These are phyloP conservation scores for Prochilodus magdalenae DNA, from an alignment of 2,113 vertebrate species.

Conservation along the genomic window DNA sequence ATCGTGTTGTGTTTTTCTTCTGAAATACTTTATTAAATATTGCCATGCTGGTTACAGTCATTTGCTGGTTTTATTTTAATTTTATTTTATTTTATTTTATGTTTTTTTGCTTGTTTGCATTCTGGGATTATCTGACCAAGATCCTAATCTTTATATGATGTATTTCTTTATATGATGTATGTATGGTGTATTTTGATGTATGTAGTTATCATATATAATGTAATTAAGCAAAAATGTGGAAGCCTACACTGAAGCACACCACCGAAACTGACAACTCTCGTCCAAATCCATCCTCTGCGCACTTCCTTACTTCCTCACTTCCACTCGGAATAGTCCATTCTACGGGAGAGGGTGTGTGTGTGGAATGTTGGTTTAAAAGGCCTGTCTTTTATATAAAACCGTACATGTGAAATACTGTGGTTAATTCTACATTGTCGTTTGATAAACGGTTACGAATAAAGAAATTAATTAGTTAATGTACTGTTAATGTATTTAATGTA, in stretches of 20 bases:
- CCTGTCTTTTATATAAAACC: not conserved
- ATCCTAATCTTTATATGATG: too few relatives aligned
- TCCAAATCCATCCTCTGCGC: not conserved
- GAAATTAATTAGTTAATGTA: not conserved
- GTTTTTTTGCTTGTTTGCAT: too few relatives aligned
- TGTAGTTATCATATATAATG: too few relatives aligned
- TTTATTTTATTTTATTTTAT: too few relatives aligned
- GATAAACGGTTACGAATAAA: not conserved
- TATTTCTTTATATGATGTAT: too few relatives aligned
- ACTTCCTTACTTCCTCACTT: slow-evolving; percentile 8
- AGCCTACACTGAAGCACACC: not conserved
- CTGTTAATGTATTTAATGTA: not conserved
- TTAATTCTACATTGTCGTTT: not conserved
- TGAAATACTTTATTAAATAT: too few relatives aligned
- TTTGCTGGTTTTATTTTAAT: too few relatives aligned
- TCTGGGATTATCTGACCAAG: too few relatives aligned
- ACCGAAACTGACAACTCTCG: not conserved
- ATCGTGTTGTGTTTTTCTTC: too few relatives aligned
- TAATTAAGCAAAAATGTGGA: too few relatives aligned
- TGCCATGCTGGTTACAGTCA: too few relatives aligned
- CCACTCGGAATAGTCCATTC: slow-evolving; percentile 14
- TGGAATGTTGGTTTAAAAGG: not conserved
- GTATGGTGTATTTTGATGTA: too few relatives aligned
- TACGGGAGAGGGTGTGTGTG: not conserved
- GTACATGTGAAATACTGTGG: not conserved